Evolutionary conservation across 2,113 vertebrate genomes (phyloP).

Genomic region (Natator depressus): DNA sequence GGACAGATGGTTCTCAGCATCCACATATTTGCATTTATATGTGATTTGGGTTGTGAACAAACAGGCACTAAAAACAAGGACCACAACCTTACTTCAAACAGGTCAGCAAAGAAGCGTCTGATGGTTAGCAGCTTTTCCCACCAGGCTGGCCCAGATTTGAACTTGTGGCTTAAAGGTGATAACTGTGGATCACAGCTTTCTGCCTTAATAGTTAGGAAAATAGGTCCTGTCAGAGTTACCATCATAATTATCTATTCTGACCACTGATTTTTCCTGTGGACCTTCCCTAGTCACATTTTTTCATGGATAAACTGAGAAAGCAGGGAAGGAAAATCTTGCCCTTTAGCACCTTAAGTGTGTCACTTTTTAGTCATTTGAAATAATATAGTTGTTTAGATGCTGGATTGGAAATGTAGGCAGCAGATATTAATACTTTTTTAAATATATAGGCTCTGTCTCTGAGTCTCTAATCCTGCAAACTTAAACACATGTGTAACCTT

Average conservation of each 20-base stretch:
- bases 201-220: not conserved
- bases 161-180: accelerated
- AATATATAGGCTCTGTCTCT: not conserved
- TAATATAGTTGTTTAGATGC: not conserved
- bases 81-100: too few relatives aligned
- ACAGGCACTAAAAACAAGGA: too few relatives aligned
- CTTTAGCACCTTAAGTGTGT: not conserved
- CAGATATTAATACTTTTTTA: not conserved
- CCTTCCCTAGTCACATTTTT: not conserved
- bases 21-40: not conserved
- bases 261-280: not conserved
- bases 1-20: not conserved
- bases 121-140: not conserved
- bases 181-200: not conserved
- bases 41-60: not conserved
- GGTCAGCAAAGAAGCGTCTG: not conserved
- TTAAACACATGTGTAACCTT: not conserved
- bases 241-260: not conserved
- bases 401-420: not conserved
- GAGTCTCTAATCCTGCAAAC: not conserved
- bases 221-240: not conserved
- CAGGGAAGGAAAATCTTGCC: not conserved
- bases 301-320: not conserved
- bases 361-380: not conserved
- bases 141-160: not conserved